Evolutionary conservation across 30 jellyfish, hydroid and myxozoan species (phyloP), one percentile per base, ranked within the genome.

Genomic region (Phacellophora camtschatica): DNA sequence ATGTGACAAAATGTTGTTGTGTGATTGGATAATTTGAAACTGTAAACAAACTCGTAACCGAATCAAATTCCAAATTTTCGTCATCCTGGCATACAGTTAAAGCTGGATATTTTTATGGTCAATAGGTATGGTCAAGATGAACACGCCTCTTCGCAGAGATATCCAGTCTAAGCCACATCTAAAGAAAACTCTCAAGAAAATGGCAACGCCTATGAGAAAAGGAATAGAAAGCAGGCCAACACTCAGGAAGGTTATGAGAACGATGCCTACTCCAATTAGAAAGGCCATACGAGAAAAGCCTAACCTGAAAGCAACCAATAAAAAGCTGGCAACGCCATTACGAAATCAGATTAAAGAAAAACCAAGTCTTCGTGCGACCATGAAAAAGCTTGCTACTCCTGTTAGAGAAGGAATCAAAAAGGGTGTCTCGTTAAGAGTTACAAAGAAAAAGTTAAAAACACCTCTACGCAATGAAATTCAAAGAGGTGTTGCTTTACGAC

Each of bases 391-490:
- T 35, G 87, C 65, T 29, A 89, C 95, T 4, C 96, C 97, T 5
- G 2, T 82, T 29, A 59, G 76, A 62, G 65, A 74, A 41, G 83
- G 58, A 20, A 89, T 89, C 71, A 61, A 67, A 50, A 33, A 74
- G 24, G 83, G 85, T 25, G 68, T 69, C 7, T 28, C 66, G n/a
- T 57, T 89, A 77, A 51, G 74, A n/a, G 79, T 25, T 0, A 88
- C 90, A 24, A 82, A 83, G 80, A 71, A 65, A 72, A 82, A 65
- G 67, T 28, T 88, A 39, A 79, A 67, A 32, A 88, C 97, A 2
- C 97, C 97, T 5, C 66, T 88, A 20, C 76, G 90, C 12, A 51
- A 71, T 15, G 95, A 88, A 18, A 88, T 88, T 69, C 31, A 56
- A 51, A 35, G 57, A 23, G 94, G 94, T 15, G 51, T 46, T 2